A percentile compares a stretch with the other conserved stretches of the same genome.
Evolutionary conservation across 2,797 vertebrate genomes (phyloP).

Genomic region (Tamandua tetradactyla): DNA sequence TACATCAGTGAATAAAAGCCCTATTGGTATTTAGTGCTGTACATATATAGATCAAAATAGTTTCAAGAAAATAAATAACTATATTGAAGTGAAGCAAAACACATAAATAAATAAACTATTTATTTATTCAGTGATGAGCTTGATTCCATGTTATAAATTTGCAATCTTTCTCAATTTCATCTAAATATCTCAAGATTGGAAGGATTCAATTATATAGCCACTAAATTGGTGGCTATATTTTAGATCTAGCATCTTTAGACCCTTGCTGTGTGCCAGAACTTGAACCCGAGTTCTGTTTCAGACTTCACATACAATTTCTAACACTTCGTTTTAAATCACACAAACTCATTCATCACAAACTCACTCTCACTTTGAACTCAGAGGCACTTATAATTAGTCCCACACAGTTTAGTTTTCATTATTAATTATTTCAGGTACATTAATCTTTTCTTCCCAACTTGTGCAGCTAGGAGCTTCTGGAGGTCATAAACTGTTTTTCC

Average conservation of each 20-base stretch:
- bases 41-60: neutral
- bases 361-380: conserved; percentile 13
- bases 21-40: neutral
- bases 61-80: conserved; percentile 3
- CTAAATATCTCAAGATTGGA: neutral
- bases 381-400: neutral
- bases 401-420: neutral
- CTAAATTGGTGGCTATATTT: neutral
- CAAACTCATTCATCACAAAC: neutral
- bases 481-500: neutral
- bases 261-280: neutral
- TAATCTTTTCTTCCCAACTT: neutral
- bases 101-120: conserved; percentile 20
- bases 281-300: neutral
- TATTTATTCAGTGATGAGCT: neutral
- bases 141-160: neutral
- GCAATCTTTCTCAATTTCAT: neutral
- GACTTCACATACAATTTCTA: neutral
- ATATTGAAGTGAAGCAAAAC: neutral
- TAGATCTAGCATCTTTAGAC: neutral
- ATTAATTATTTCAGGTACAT: conserved; percentile 7
- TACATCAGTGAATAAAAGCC: neutral
- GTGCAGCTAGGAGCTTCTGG: neutral
- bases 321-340: neutral
- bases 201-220: neutral